phyloP scores from a whole-genome alignment of 2,797 vertebrate species.

The Sebastiscus albofasciatus region DNA sequence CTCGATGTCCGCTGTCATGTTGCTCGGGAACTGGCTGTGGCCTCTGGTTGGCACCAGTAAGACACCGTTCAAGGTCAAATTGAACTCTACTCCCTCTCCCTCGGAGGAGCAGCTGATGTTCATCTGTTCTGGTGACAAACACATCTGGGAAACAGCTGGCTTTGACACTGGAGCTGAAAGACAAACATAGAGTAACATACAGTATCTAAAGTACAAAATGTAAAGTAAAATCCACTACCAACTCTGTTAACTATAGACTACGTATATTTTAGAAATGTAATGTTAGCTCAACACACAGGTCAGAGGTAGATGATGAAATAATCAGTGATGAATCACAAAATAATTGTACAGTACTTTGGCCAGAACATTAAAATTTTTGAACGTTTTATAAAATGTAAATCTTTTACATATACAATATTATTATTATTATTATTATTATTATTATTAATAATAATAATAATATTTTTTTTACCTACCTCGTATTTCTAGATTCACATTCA shows the following conservation, averaged over 20 bases:
- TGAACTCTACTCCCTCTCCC: slow-evolving; percentile 7
- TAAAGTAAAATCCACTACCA: fast-evolving
- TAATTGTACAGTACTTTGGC: too few species aligned
- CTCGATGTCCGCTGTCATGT: not conserved
- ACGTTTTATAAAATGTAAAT: too few species aligned
- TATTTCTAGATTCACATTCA: not conserved
- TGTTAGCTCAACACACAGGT: too few species aligned
- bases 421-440: too few species aligned
- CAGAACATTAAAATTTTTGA: too few species aligned
- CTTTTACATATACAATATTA: too few species aligned
- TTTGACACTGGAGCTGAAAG: slow-evolving; percentile 30
- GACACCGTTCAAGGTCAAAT: not conserved
- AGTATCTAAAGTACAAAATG: too few species aligned
- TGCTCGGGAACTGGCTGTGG: not conserved
- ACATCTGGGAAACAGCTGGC: slow-evolving; percentile 29
- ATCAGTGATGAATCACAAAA: too few species aligned
- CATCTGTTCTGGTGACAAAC: slow-evolving; percentile 17
- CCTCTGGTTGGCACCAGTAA: not conserved
- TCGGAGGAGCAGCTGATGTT: slow-evolving; percentile 28
- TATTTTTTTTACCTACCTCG: not conserved
- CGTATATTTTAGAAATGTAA: fast-evolving
- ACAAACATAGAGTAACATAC: not conserved
- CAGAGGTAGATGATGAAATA: too few species aligned
- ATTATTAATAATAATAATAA: too few species aligned
- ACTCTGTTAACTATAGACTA: not conserved